Evolutionary conservation across 2,888 invertebrate species (phyloP).

Genomic region (Enchytraeus crypticus): DNA sequence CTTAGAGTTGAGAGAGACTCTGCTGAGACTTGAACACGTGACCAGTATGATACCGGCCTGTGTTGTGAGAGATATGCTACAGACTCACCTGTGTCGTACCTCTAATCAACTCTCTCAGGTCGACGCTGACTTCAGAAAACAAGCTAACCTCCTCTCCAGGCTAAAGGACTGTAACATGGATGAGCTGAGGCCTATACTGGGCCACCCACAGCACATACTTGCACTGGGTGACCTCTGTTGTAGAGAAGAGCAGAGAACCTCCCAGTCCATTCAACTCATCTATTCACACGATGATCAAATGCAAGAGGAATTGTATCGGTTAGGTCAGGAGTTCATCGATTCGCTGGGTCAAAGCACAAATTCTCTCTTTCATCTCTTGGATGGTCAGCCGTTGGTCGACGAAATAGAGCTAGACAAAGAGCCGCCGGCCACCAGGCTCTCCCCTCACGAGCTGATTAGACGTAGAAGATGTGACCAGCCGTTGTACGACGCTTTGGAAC

Average conservation of each 20-base stretch:
- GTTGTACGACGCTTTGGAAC: background rate
- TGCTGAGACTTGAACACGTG: background rate
- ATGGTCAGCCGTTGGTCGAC: background rate
- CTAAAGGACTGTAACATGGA: background rate
- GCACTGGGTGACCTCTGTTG: background rate
- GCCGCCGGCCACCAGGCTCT: background rate
- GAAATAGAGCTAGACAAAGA: background rate
- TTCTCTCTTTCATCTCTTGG: background rate
- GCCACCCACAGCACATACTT: background rate
- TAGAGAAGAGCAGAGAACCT: background rate
- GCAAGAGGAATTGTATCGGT: too few relatives aligned
- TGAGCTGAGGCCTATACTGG: background rate
- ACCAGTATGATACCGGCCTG: background rate
- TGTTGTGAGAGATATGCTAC: background rate
- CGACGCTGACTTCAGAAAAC: background rate
- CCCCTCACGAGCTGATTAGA: background rate
- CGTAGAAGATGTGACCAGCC: background rate
- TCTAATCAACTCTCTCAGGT: background rate
- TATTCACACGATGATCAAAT: background rate
- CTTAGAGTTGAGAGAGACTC: background rate
- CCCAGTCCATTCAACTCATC: background rate
- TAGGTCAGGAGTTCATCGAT: background rate
- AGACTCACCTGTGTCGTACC: background rate
- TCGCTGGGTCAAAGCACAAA: background rate
- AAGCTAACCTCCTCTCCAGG: background rate